phyloP scores from a whole-genome alignment of 2,888 invertebrate genomes.

The Epistrophe eligans region DNA sequence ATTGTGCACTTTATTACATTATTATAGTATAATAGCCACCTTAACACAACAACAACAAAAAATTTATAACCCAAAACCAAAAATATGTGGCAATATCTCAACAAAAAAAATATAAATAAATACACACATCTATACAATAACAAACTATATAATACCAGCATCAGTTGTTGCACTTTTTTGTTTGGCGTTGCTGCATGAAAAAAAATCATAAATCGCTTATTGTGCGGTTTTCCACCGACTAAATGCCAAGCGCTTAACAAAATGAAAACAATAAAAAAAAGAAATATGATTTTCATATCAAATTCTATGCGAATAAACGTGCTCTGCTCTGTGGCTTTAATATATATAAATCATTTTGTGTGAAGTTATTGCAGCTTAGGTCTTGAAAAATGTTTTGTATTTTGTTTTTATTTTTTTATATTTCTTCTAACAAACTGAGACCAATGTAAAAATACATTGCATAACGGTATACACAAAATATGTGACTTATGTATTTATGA shows the following conservation, averaged over 20 bases:
- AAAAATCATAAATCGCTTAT: conserved; percentile 60
- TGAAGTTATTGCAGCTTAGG: conserved; percentile 29
- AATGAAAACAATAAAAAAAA: conserved; percentile 9
- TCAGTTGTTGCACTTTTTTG: conserved; percentile 38
- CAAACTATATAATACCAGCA: conserved; percentile 12
- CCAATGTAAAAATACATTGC: conserved; percentile 40
- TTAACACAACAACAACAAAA: conserved; percentile 1
- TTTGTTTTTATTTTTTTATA: background rate
- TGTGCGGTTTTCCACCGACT: conserved; percentile 65
- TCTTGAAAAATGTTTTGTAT: conserved; percentile 35
- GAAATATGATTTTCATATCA: conserved; percentile 53
- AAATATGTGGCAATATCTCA: conserved; percentile 53
- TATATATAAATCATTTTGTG: conserved; percentile 44
- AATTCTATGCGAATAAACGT: conserved; percentile 57
- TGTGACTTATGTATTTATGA: conserved; percentile 50
- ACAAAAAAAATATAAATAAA: background rate
- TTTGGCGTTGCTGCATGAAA: conserved; percentile 43
- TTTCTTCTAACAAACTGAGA: conserved; percentile 37
- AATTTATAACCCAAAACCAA: conserved; percentile 51
- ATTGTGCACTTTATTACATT: conserved; percentile 58
- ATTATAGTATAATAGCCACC: conserved; percentile 7
- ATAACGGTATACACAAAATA: conserved; percentile 42
- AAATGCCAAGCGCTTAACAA: conserved; percentile 51
- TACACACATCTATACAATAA: no score
- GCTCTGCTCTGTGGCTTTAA: conserved; percentile 48